A percentile compares a stretch with the other conserved stretches of the same genome.
phyloP scores from a whole-genome alignment of 2,113 vertebrate genomes.

The Eleginops maclovinus region DNA sequence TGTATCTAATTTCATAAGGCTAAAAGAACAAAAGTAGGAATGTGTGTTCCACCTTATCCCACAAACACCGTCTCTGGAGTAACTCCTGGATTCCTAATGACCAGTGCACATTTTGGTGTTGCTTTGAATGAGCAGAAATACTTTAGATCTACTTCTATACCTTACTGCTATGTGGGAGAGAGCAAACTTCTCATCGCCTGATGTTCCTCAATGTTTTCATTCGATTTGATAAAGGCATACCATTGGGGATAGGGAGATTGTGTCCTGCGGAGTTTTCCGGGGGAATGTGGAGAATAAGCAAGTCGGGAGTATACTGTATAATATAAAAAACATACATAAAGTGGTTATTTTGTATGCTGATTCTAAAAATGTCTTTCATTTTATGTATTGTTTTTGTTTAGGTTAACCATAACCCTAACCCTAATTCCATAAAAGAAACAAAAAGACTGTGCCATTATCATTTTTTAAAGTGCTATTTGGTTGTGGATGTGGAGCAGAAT shows the following conservation, averaged over 20 bases:
- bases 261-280: too few relatives aligned
- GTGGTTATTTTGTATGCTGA: neutral
- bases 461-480: too few relatives aligned
- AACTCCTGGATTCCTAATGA: neutral
- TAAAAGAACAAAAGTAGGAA: neutral
- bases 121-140: neutral
- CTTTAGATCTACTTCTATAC: neutral
- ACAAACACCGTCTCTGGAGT: neutral
- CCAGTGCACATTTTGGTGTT: neutral
- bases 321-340: neutral
- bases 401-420: too few relatives aligned
- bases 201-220: neutral
- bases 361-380: neutral
- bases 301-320: neutral
- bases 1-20: neutral
- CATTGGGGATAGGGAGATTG: neutral
- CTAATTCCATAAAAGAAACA: too few relatives aligned
- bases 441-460: too few relatives aligned
- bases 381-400: neutral
- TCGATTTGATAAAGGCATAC: neutral
- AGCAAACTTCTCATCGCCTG: neutral
- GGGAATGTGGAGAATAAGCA: too few relatives aligned
- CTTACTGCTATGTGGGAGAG: neutral
- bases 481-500: too few relatives aligned
- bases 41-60: too few relatives aligned